These are phyloP conservation scores for Paelopatides confundens DNA, from an alignment of 53 echinoderm and acorn worm genomes.

Conservation along the genomic window DNA sequence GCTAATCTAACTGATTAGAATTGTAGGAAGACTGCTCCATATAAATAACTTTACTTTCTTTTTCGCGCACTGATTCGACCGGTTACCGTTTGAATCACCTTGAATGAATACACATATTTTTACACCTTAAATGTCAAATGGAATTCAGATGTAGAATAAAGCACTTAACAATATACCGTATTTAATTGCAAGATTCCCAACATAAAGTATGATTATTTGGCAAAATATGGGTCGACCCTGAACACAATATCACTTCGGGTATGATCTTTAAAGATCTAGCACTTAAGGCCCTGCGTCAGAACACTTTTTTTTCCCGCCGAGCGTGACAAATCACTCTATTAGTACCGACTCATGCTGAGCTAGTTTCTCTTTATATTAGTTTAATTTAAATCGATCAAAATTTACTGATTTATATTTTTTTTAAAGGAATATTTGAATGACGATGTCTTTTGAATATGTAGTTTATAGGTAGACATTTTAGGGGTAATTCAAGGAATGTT, in stretches of 20 bases:
- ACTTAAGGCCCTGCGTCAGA: background rate
- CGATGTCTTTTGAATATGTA: too few relatives aligned
- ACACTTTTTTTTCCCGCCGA: background rate
- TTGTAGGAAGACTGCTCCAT: too few relatives aligned
- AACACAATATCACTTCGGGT: background rate
- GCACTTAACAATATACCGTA: background rate
- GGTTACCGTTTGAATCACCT: too few relatives aligned
- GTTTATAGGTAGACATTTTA: too few relatives aligned
- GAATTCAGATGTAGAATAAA: background rate
- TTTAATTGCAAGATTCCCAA: background rate
- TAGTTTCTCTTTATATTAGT: background rate
- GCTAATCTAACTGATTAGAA: too few relatives aligned
- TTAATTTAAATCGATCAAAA: background rate
- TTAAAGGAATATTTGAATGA: too few relatives aligned
- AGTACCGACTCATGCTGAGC: background rate
- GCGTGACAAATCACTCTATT: background rate
- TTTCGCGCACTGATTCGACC: too few relatives aligned
- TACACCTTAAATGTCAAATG: background rate
- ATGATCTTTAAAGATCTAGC: background rate
- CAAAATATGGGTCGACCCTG: background rate
- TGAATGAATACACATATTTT: background rate
- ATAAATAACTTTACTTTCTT: too few relatives aligned
- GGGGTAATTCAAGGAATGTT: too few relatives aligned
- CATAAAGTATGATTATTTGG: background rate
- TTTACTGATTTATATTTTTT: too few relatives aligned